Conservation (phyloP, 2,797 vertebrate species). For the Lacerta viridis region DNA sequence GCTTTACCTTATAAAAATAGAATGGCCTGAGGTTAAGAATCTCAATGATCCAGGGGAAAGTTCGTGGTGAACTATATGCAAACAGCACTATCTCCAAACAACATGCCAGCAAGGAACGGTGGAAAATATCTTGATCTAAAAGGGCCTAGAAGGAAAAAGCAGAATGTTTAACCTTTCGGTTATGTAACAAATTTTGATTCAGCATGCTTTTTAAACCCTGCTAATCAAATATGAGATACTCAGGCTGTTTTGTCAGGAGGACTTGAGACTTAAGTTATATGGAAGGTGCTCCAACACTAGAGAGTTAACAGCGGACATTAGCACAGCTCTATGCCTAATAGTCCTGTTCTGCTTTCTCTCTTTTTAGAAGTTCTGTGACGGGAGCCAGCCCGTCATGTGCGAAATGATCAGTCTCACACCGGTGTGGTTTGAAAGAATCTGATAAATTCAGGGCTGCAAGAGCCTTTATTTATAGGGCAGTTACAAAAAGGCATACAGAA, state of each 20-base stretch:
- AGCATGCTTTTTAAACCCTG: neutral
- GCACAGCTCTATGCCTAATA: neutral
- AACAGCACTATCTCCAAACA: conserved; percentile 97
- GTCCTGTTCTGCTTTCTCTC: neutral
- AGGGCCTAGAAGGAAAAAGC: conserved; percentile 82
- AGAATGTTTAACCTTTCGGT: neutral
- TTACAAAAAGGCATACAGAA: too few relatives aligned
- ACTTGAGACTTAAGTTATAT: neutral
- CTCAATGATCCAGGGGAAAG: conserved; percentile 95
- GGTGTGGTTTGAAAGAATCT: too few relatives aligned
- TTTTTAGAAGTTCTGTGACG: neutral
- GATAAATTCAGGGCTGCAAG: too few relatives aligned
- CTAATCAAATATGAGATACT: neutral
- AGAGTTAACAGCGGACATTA: neutral
- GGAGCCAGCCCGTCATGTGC: too few relatives aligned
- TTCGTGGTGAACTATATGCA: conserved; percentile 94
- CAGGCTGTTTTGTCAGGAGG: neutral
- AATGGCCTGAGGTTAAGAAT: conserved; percentile 89
- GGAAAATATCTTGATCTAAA: conserved; percentile 94
- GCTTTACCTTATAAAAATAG: conserved; percentile 95
- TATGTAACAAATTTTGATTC: neutral
- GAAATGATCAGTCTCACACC: too few relatives aligned
- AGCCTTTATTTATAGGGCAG: too few relatives aligned
- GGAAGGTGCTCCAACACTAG: neutral
- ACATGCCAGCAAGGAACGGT: conserved; percentile 92